These are phyloP conservation scores for Pantherophis alleghaniensis DNA, from an alignment of 2,797 vertebrate genomes.

Conservation along the genomic window DNA sequence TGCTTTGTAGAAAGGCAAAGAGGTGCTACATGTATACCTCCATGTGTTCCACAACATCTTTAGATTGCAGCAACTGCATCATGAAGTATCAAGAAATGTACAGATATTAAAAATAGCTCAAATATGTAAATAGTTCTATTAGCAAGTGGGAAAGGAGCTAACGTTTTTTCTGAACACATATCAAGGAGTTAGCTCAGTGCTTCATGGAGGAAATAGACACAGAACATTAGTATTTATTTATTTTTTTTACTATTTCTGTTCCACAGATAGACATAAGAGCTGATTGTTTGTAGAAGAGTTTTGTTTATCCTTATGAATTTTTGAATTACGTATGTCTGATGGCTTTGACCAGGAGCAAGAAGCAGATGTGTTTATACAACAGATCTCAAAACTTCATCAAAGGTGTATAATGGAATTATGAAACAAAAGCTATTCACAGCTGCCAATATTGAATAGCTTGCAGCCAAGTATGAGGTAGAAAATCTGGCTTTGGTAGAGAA, in stretches of 20 bases:
- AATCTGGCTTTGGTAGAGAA: conserved; percentile 47
- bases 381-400: background rate
- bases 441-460: conserved; percentile 16
- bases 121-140: background rate
- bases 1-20: background rate
- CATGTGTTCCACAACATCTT: background rate
- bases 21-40: background rate
- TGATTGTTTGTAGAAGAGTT: background rate
- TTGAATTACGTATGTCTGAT: background rate
- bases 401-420: conserved; percentile 24
- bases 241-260: background rate
- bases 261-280: background rate
- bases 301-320: background rate
- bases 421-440: conserved; percentile 10
- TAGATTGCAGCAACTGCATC: background rate
- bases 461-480: conserved; percentile 30
- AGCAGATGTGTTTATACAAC: conserved; percentile 10
- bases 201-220: background rate
- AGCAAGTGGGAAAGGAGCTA: background rate
- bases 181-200: background rate
- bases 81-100: background rate
- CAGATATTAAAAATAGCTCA: background rate
- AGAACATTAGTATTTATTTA: background rate
- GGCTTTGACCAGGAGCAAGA: conserved; percentile 21
- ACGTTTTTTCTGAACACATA: background rate